phyloP scores from a whole-genome alignment of 2,797 vertebrate genomes.

The Masticophis lateralis region DNA sequence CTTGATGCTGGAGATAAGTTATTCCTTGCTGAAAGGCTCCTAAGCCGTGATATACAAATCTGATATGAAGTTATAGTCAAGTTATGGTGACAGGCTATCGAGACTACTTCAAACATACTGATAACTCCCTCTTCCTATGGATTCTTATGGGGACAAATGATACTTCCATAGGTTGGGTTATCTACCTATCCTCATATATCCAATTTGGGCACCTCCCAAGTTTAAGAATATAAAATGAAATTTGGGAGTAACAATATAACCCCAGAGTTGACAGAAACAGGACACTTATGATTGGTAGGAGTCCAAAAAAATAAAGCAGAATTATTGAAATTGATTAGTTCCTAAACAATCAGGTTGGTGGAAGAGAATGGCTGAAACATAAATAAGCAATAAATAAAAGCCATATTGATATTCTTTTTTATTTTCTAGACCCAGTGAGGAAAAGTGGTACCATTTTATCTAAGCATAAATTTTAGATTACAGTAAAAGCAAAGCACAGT shows the following conservation, averaged over 20 bases:
- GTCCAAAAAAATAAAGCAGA: neutral
- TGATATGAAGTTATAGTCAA: neutral
- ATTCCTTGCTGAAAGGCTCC: neutral
- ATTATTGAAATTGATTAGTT: neutral
- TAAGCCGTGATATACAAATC: neutral
- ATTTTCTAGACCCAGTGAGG: neutral
- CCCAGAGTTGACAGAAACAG: neutral
- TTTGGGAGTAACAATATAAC: neutral
- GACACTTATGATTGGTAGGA: neutral
- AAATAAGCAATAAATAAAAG: neutral
- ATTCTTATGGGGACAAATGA: neutral
- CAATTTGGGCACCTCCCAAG: neutral
- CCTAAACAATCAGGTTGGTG: neutral
- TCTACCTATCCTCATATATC: neutral
- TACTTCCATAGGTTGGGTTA: neutral
- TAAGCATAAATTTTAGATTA: neutral
- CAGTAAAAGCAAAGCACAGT: neutral
- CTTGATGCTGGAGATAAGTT: neutral
- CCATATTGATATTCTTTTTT: neutral
- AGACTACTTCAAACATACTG: neutral
- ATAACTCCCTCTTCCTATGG: neutral
- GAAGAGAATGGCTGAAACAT: neutral
- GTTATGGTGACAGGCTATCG: neutral
- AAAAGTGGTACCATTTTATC: neutral
- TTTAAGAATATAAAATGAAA: neutral